These are phyloP conservation scores for Cosmia pyralina DNA, from an alignment of 2,888 invertebrate species.

Conservation along the genomic window DNA sequence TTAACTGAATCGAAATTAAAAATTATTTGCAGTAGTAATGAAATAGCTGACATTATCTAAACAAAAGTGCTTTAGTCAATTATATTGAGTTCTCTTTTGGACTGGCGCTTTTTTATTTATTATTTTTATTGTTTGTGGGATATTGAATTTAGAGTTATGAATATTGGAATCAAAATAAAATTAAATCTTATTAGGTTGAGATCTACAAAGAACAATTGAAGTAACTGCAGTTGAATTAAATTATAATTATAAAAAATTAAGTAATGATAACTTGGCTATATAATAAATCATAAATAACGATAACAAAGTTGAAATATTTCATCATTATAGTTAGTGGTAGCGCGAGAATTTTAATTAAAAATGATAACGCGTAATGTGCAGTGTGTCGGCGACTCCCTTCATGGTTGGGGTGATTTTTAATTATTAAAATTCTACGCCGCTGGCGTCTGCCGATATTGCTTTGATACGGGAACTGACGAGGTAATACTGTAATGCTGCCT, in stretches of 20 bases:
- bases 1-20: constrained; percentile 82
- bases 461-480: constrained; percentile 74
- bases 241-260: constrained; percentile 13
- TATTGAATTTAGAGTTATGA: background rate
- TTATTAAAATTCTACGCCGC: constrained; percentile 89
- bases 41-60: constrained; percentile 62
- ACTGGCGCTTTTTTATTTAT: constrained; percentile 13
- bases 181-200: background rate
- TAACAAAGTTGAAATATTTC: constrained; percentile 68
- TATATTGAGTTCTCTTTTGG: constrained; percentile 31
- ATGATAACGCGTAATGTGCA: constrained; percentile 87
- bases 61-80: constrained; percentile 43
- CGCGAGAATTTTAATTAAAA: constrained; percentile 85
- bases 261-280: constrained; percentile 17
- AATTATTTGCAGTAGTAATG: constrained; percentile 77
- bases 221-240: background rate
- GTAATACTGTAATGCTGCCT: constrained; percentile 68
- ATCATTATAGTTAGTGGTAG: constrained; percentile 74
- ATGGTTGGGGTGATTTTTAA: constrained; percentile 88
- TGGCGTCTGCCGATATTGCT: constrained; percentile 84
- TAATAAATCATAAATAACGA: constrained; percentile 56
- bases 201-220: constrained; percentile 11
- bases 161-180: background rate
- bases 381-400: constrained; percentile 74
- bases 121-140: background rate